Percentiles rank a stretch among this genome's conserved stretches.
Conservation (phyloP, 2,797 vertebrate genomes). For the Gymnopithys bicolor region DNA sequence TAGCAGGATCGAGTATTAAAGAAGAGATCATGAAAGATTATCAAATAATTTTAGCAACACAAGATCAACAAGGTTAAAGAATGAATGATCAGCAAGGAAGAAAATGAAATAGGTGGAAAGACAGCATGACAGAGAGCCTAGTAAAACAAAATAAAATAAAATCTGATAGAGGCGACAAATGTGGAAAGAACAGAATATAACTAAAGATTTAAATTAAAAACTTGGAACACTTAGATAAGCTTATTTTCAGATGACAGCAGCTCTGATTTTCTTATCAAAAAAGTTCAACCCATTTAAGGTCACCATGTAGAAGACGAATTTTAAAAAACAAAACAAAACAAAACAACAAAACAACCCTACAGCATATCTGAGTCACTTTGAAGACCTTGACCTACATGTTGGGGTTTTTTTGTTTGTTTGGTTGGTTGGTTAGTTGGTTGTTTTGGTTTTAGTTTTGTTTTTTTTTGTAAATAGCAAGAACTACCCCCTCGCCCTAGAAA, state of each 20-base stretch:
- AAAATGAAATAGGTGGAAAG: background rate
- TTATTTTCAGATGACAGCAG: background rate
- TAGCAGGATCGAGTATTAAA: background rate
- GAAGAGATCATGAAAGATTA: background rate
- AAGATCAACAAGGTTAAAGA: background rate
- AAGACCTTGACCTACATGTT: background rate
- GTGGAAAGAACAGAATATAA: background rate
- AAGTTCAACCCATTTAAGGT: background rate
- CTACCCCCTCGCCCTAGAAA: fast-evolving
- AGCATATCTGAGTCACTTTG: background rate
- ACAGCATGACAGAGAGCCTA: background rate
- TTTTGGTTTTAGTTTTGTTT: no score
- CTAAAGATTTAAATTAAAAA: background rate
- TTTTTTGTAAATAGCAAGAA: background rate
- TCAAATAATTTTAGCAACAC: background rate
- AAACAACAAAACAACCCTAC: no score
- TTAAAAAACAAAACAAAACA: no score
- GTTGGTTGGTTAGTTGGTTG: no score
- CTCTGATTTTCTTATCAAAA: background rate
- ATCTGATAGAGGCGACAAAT: background rate
- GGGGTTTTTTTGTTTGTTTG: background rate
- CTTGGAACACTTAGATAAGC: background rate
- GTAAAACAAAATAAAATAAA: background rate
- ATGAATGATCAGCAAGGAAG: background rate
- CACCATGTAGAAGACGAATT: fast-evolving